Percentiles rank a stretch among this genome's conserved stretches.
phyloP scores from a whole-genome alignment of 2,797 vertebrate genomes.

The Synaphobranchus kaupii region DNA sequence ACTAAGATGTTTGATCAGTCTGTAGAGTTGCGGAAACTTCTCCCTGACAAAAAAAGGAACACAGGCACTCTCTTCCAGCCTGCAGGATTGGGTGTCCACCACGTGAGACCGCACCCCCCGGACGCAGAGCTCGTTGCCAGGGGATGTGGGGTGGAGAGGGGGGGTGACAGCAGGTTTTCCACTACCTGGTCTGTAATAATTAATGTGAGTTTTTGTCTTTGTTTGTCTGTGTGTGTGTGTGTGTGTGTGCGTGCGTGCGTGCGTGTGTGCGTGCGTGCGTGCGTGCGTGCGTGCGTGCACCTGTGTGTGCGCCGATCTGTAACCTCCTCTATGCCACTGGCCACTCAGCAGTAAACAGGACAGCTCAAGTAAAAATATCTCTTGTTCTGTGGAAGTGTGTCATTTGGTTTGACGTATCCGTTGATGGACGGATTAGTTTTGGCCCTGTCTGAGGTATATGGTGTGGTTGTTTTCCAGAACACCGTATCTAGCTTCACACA shows the following conservation, averaged over 20 bases:
- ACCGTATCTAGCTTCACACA: not conserved
- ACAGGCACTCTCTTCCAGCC: not conserved
- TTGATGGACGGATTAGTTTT: not conserved
- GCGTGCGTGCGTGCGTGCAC: too few relatives aligned
- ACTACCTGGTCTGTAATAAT: slow-evolving; percentile 40
- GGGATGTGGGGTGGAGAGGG: not conserved
- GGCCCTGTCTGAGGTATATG: not conserved
- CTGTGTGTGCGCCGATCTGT: slow-evolving; percentile 23
- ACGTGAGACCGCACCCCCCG: slow-evolving; percentile 20
- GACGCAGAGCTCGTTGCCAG: not conserved
- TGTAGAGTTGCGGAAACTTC: not conserved
- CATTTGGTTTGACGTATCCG: not conserved
- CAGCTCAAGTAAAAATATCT: too few relatives aligned
- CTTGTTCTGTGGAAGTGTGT: not conserved
- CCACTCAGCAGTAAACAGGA: not conserved
- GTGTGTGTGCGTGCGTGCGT: not conserved
- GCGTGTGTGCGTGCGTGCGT: not conserved
- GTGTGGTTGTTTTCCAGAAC: not conserved
- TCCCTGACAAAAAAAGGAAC: not conserved
- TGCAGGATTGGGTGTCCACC: slow-evolving; percentile 38
- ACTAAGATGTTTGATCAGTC: not conserved
- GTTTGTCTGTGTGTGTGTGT: slow-evolving; percentile 19
- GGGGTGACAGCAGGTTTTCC: slow-evolving; percentile 20
- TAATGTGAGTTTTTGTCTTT: slow-evolving; percentile 17
- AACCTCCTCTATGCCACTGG: not conserved